Conservation (phyloP, 1,140 invertebrate genomes). For the Drosophila serrata region DNA sequence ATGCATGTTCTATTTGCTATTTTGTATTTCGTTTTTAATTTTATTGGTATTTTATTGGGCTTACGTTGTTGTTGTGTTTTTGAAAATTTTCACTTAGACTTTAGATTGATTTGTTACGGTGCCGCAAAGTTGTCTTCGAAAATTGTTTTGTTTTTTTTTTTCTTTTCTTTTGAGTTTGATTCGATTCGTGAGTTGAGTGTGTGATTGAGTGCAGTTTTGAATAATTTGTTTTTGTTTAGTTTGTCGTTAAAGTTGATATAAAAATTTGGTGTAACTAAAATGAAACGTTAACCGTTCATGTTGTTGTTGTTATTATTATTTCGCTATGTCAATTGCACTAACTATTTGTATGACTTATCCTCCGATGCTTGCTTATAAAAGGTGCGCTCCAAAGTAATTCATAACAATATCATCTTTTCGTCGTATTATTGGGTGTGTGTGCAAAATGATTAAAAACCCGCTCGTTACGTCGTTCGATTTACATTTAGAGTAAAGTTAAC, state of each 20-base stretch:
- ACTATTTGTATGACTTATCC: conserved; percentile 65
- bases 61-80: conserved; percentile 32
- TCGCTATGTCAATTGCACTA: conserved; percentile 66
- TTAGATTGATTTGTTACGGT: conserved; percentile 57
- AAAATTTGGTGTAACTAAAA: conserved; percentile 73
- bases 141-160: conserved; percentile 20
- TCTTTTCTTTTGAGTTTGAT: conserved; percentile 48
- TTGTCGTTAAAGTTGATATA: conserved; percentile 54
- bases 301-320: conserved; percentile 43
- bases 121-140: conserved; percentile 70
- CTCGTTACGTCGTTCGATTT: conserved; percentile 22
- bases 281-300: conserved; percentile 52
- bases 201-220: conserved; percentile 67
- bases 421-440: conserved; percentile 44
- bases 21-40: conserved; percentile 50
- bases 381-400: conserved; percentile 70
- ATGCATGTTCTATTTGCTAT: conserved; percentile 49
- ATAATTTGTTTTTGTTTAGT: conserved; percentile 53
- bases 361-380: conserved; percentile 59
- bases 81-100: conserved; percentile 36
- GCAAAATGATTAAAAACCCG: conserved; percentile 69
- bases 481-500: conserved; percentile 48
- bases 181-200: conserved; percentile 43
- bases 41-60: conserved; percentile 53
- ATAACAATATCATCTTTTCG: conserved; percentile 26